Base-by-base conservation (phyloP, 2,797 vertebrate genomes). In the Bufotes viridis region DNA sequence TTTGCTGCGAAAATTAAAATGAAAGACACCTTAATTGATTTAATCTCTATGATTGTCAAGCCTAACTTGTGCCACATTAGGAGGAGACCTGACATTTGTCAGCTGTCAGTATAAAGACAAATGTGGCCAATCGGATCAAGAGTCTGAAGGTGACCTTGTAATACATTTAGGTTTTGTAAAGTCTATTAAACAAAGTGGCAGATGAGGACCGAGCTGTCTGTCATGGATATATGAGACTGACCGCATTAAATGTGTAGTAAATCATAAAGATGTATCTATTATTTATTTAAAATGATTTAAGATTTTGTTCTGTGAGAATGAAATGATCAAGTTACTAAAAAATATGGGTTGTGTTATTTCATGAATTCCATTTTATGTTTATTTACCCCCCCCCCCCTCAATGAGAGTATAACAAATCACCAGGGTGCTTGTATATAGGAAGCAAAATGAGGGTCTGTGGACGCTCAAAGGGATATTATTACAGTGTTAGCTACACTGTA, bases 11-110 rank as follows among this genome's bases (percentile, higher is more conserved):
- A 89, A 89, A 89, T 89, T 76, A 74, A 89, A 82, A 89, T 89
- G 88, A 86, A 89, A 86, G 88, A 75, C 84, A 86, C 84, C 84
- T 89, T 89, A 89, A 89, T 89, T 89, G 84, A 89, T 89, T 89
- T 89, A 70, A 89, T 86, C 88, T 78, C 61, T 86, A 69, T 26
- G 80, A 86, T 82, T 86, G 88, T 86, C 88, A 89, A 78, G 72
- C 67, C 78, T 69, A 81, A 81, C 87, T 85, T 85, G 67, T 88
- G 87, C 81, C 69, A 80, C 60, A 42, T 89, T 82, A 89, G 53
- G 18, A 79, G 75, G 67, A 76, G 88, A 78, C 84, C 55, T 86
- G 84, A 82, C 79, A 82, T 82, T 75, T 86, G 84, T 86, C 88
- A 89, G 84, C 60, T 82, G 84, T 76, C 88, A 86, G 81, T 70